A percentile compares a stretch with the other conserved stretches of the same genome.
Evolutionary conservation across 2,888 invertebrate species (phyloP).

Genomic region (Heliconius cydno): DNA sequence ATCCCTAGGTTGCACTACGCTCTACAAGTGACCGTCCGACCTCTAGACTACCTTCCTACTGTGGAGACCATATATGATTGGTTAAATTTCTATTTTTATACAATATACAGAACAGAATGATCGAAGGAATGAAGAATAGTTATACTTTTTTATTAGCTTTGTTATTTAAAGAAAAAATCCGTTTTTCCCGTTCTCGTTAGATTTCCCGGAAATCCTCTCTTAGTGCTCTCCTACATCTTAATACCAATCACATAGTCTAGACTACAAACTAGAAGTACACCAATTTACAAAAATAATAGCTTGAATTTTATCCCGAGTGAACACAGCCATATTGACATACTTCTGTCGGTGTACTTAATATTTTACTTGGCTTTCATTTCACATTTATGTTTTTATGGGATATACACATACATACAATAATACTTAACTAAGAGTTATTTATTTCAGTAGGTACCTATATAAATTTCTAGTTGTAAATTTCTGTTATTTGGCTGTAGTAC

Average conservation of each 20-base stretch:
- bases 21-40: conserved; percentile 31
- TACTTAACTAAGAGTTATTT: neutral
- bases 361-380: no score
- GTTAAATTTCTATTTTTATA: no score
- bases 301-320: no score
- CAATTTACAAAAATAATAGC: no score
- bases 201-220: neutral
- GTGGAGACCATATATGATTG: conserved; percentile 4
- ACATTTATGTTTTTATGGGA: neutral
- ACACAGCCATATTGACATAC: no score
- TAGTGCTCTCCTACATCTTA: neutral
- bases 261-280: no score
- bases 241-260: no score
- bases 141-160: no score
- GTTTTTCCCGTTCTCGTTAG: neutral
- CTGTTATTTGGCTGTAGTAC: conserved; percentile 9
- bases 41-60: conserved; percentile 41
- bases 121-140: no score
- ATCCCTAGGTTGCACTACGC: conserved; percentile 12
- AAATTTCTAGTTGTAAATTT: neutral
- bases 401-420: neutral
- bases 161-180: no score
- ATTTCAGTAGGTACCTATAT: neutral
- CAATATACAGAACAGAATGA: no score
- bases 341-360: no score